Evolutionary conservation across 2,888 invertebrate species (phyloP), one percentile per base, ranked within the genome.

Genomic region (Agriotes lineatus): DNA sequence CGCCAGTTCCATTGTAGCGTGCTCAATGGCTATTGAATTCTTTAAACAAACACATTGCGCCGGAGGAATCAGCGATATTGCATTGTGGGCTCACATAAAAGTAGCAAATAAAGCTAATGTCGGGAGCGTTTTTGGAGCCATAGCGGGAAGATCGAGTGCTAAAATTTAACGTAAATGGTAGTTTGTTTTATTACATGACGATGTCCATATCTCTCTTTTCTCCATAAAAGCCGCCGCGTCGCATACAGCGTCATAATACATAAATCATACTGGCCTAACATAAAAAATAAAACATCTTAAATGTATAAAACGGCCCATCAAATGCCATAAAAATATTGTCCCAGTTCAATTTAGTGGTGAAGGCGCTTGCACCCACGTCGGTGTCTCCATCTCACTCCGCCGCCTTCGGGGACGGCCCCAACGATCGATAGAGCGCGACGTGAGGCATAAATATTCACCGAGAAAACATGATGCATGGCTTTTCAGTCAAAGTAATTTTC

Each of bases 401-500:
- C 30, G 50, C 58, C 58, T 62, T 37, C 12, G 54, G 37, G 33
- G 57, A 18, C 12, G 37, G 14, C 22, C 20, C 25, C 33, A 48
- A 25, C 62, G 25, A 68, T 68, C 68, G 35, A 68, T 68, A 61
- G 44, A 56, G 22, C 33, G 48, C 18, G 52, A 65, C 60, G 59
- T 52, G 65, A 33, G 16, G 33, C 52, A 64, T 69, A 69, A 64
- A 69, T 69, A 69, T 65, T 63, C 65, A 69, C 64, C 45, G 33
- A 69, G 63, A 64, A 69, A 69, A 69, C 65, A 69, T 69, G 69
- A 69, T 69, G 61, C 61, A 69, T 69, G 50, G 66, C 61, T 61
- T 69, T 66, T 69, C 57, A 69, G 65, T 66, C 66, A 69, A 56
- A 69, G 66, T 69, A 60, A 66, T 69, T 69, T 69, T 69, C 69